These are phyloP conservation scores for Danio aesculapii DNA, from an alignment of 2,797 vertebrate genomes.

Conservation along the genomic window DNA sequence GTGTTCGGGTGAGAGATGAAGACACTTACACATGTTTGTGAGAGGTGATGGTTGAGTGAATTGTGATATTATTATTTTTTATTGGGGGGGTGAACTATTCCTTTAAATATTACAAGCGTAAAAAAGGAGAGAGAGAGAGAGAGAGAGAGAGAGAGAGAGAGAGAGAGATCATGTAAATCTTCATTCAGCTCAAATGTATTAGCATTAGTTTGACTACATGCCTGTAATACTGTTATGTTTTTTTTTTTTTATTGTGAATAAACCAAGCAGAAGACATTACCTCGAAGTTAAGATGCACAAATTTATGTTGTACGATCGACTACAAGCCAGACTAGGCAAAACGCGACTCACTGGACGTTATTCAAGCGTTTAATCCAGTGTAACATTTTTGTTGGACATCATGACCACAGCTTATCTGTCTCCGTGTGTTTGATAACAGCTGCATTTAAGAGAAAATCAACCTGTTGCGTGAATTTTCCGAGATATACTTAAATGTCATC, in stretches of 20 bases:
- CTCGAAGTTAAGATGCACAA: not conserved
- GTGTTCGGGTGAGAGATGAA: no score
- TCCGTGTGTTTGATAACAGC: slow-evolving; percentile 10
- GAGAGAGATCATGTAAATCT: not conserved
- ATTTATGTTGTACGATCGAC: not conserved
- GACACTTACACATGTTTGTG: no score
- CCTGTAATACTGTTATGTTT: not conserved
- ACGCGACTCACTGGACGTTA: not conserved
- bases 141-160: no score
- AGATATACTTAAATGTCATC: not conserved
- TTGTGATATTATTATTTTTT: no score
- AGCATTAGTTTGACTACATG: not conserved
- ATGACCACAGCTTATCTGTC: slow-evolving; percentile 16
- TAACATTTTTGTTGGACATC: slow-evolving; percentile 4
- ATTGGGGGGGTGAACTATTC: no score
- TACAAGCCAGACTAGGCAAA: not conserved
- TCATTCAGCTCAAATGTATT: not conserved
- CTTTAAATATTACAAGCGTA: no score
- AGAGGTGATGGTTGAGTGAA: no score
- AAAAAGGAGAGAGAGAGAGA: no score
- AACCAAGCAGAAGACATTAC: not conserved
- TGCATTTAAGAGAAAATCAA: slow-evolving; percentile 58
- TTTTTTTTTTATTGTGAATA: not conserved
- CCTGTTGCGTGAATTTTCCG: slow-evolving; percentile 77
- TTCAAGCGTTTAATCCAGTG: not conserved